Conservation (phyloP, 2,888 invertebrate species). For the Sinohyriopsis cumingii region DNA sequence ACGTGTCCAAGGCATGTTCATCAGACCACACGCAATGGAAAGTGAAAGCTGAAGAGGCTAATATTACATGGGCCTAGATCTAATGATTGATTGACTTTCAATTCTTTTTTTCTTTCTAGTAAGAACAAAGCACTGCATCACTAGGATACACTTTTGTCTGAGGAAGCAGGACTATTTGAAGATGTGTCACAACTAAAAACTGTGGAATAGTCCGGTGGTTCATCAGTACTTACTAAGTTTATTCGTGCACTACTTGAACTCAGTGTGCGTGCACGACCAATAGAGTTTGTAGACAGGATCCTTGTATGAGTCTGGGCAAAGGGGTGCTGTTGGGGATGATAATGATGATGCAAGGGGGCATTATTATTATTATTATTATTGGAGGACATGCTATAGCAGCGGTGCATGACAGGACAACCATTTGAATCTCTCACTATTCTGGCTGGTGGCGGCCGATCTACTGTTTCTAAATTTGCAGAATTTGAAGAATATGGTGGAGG, state of each 20-base stretch:
- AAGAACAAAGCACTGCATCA: conserved; percentile 4
- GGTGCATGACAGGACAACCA: conserved; percentile 53
- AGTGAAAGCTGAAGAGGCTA: too few species aligned
- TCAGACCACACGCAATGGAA: too few species aligned
- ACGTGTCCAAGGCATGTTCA: too few species aligned
- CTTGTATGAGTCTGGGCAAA: conserved; percentile 33
- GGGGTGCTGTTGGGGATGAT: conserved; percentile 10
- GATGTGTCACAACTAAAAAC: conserved; percentile 31
- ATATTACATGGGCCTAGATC: too few species aligned
- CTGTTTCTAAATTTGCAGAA: conserved; percentile 56
- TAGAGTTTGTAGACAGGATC: conserved; percentile 38
- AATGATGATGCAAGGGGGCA: conserved; percentile 22
- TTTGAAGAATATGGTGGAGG: conserved; percentile 75
- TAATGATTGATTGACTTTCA: too few species aligned
- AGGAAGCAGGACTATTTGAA: conserved; percentile 23
- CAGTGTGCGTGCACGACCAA: conserved; percentile 12
- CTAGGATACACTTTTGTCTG: conserved; percentile 39
- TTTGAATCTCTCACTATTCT: conserved; percentile 45
- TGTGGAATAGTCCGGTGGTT: conserved; percentile 33
- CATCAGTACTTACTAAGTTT: conserved; percentile 26
- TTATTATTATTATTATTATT: conserved; percentile 15
- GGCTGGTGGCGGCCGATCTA: conserved; percentile 35
- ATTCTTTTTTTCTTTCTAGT: too few species aligned
- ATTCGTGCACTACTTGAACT: conserved; percentile 25
- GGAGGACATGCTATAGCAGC: conserved; percentile 55